A percentile compares a stretch with the other conserved stretches of the same genome.
Conservation (phyloP, 2,888 invertebrate species). For the Geotrupes spiniger region DNA sequence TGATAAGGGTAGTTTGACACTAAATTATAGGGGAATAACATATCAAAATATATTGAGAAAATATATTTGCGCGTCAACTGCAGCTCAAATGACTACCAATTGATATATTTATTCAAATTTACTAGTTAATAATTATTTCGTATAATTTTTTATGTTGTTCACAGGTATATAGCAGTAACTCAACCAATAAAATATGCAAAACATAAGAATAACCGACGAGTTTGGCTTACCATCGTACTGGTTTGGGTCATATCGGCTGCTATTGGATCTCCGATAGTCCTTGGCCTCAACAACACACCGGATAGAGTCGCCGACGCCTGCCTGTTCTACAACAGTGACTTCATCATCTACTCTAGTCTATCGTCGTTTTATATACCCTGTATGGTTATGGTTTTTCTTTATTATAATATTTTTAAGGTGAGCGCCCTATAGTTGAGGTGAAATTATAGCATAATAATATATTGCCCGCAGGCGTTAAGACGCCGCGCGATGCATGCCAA, state of each 20-base stretch:
- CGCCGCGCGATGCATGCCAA: slow-evolving; percentile 79
- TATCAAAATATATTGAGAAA: too few species aligned
- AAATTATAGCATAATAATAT: too few species aligned
- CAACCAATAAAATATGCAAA: slow-evolving; percentile 99
- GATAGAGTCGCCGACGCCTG: slow-evolving; percentile 81
- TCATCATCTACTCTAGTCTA: slow-evolving; percentile 96
- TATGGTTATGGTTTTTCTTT: slow-evolving; percentile 96
- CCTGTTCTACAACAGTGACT: slow-evolving; percentile 96
- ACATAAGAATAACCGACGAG: slow-evolving; percentile 93
- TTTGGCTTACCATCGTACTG: slow-evolving; percentile 90
- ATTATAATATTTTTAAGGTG: slow-evolving; percentile 96
- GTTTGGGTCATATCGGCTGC: slow-evolving; percentile 96
- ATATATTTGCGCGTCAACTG: too few species aligned
- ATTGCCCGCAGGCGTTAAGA: slow-evolving; percentile 84
- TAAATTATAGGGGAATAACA: too few species aligned
- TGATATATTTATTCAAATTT: too few species aligned
- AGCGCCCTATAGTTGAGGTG: slow-evolving; percentile 45
- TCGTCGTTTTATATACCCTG: slow-evolving; percentile 99
- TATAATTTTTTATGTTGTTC: slow-evolving; percentile 30
- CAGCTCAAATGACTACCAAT: too few species aligned
- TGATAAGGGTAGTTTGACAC: too few species aligned
- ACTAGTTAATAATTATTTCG: too few species aligned
- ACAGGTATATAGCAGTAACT: slow-evolving; percentile 97
- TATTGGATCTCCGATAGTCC: slow-evolving; percentile 93
- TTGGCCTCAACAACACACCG: slow-evolving; percentile 93